These are phyloP conservation scores for Leucoraja ocellata DNA, from an alignment of 2,797 vertebrate genomes.

Conservation along the genomic window DNA sequence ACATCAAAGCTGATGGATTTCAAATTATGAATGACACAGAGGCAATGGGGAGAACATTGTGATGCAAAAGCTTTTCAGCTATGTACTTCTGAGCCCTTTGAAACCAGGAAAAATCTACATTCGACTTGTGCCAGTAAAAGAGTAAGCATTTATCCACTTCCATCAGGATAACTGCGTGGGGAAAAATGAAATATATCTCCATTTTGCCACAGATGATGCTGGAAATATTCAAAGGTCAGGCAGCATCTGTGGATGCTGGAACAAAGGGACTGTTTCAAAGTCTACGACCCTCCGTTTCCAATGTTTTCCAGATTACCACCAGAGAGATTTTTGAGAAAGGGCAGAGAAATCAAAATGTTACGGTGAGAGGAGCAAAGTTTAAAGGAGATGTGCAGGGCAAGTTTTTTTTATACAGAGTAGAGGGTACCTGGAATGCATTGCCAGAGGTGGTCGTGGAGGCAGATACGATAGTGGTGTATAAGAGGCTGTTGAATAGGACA, in stretches of 20 bases:
- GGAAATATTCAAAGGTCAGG: too few relatives aligned
- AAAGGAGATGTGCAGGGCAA: too few relatives aligned
- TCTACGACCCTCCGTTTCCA: too few relatives aligned
- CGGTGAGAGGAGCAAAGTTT: too few relatives aligned
- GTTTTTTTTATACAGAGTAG: too few relatives aligned
- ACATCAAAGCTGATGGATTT: neutral
- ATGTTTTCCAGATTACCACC: too few relatives aligned
- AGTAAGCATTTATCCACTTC: neutral
- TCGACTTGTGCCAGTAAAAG: neutral
- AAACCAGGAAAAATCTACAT: neutral
- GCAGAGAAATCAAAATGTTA: neutral
- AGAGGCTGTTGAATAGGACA: too few relatives aligned
- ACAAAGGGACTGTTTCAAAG: too few relatives aligned
- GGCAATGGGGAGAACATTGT: neutral
- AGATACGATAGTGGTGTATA: too few relatives aligned
- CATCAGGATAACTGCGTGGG: neutral
- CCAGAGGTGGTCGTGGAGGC: too few relatives aligned
- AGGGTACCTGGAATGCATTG: too few relatives aligned
- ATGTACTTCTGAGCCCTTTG: neutral
- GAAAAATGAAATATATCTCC: neutral
- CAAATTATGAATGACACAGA: slow-evolving; percentile 1
- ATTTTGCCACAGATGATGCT: neutral
- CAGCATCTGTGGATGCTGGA: too few relatives aligned
- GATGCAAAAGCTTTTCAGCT: neutral
- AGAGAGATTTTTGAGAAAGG: neutral